Base-by-base conservation (phyloP, 2,797 vertebrate genomes). In the Hybognathus amarus region DNA sequence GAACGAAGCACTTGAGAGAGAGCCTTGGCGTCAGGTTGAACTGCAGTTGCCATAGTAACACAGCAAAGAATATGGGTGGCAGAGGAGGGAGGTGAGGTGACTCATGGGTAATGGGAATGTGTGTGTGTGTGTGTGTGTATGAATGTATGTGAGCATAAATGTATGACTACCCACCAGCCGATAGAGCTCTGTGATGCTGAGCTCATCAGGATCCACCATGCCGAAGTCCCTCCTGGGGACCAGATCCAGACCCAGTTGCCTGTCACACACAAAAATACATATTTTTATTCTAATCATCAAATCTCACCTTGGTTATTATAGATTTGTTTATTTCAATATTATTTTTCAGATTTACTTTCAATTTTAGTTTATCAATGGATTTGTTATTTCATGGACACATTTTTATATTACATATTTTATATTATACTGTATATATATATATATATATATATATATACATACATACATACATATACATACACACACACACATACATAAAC, bases 151-250 rank as follows among this genome's bases (percentile, higher is more conserved):
- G 74, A 59, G 52, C n/a, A 40, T 80, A 67, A 50, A 75, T 78
- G 73, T 63, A 69, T 70, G 40, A 85, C 54, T 71, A 92, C 97
- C 89, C 92, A 99, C 97, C 97, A 99, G 92, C 90, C 95, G 96
- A 92, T 98, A 99, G 50, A 99, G 96, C 90, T 99, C 98, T 0
- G 98, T 99, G 91, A 99, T 95, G 85, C 97, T 99, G 94, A 99
- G 97, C 61, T 99, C 97, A 77, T 99, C 98, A 1, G 98, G 97
- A 94, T 99, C 98, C 88, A 99, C 98, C 98, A 99, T 99, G 85
- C 96, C 96, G 89, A 98, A 99, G 87, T 99, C 98, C 83, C 96
- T 96, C 90, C 98, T 94, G 10, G 97, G 98, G 82, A 99, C 98
- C 91, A 99, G 95, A 90, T 99, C 98, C 91, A 99, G 91, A 61